phyloP scores from a whole-genome alignment of 1,140 invertebrate species.

The Anoplophora glabripennis region DNA sequence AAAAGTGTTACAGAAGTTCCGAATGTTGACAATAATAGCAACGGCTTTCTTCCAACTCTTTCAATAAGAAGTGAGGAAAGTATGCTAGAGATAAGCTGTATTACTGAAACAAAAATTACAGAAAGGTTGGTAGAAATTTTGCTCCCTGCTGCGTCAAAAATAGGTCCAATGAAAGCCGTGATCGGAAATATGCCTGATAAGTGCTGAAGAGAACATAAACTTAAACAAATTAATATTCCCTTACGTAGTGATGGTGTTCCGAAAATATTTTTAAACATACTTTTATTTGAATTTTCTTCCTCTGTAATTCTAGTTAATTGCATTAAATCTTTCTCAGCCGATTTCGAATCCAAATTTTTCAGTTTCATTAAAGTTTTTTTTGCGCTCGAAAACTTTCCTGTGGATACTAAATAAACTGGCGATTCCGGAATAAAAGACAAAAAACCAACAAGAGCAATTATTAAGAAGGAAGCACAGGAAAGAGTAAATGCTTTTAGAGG shows the following conservation, averaged over 20 bases:
- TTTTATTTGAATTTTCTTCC: no score
- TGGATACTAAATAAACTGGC: conserved; percentile 65
- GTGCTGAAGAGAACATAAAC: background rate
- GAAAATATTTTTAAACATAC: no score
- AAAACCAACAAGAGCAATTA: conserved; percentile 49
- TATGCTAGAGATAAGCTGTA: background rate
- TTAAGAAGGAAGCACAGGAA: conserved; percentile 49
- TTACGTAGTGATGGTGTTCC: no score
- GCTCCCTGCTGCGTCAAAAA: background rate
- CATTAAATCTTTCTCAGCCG: background rate
- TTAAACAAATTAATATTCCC: no score
- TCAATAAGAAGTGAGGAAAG: background rate
- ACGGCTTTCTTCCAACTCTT: conserved; percentile 1
- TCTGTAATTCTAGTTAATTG: background rate
- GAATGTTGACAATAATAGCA: background rate
- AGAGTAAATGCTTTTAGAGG: conserved; percentile 55
- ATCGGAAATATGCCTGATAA: background rate
- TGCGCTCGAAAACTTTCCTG: no score
- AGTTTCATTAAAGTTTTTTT: no score
- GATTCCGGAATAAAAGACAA: conserved; percentile 66
- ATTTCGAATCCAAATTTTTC: no score
- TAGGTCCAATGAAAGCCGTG: background rate
- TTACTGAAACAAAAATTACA: background rate
- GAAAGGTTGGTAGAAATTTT: background rate
- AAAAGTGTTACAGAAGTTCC: background rate